A percentile compares a stretch with the other conserved stretches of the same genome.
Evolutionary conservation across 2,888 invertebrate genomes (phyloP).

Genomic region (Pristionchus mayeri): DNA sequence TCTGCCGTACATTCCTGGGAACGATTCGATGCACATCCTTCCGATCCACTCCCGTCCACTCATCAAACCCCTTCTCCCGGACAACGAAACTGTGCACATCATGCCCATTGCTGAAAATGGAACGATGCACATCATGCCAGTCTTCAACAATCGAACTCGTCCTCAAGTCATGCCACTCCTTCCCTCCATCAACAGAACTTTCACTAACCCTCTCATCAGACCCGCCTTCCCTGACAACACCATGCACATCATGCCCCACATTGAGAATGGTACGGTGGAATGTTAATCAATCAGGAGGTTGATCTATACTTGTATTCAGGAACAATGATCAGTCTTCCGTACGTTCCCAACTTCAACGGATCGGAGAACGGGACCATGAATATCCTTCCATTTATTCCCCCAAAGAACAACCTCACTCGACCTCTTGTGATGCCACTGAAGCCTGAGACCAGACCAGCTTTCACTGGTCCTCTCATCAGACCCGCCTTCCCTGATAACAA

Average conservation of each 20-base stretch:
- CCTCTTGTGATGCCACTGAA: neutral
- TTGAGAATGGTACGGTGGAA: neutral
- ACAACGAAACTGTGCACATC: neutral
- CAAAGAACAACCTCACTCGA: neutral
- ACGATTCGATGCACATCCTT: too few species aligned
- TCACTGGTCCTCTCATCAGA: neutral
- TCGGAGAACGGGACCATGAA: neutral
- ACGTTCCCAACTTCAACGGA: neutral
- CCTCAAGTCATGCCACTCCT: neutral
- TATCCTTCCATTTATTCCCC: neutral
- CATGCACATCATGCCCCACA: conserved; percentile 8
- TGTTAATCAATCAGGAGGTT: too few species aligned
- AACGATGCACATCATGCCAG: neutral
- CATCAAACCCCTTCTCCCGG: neutral
- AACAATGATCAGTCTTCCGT: neutral
- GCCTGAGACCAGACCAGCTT: neutral
- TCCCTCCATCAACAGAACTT: neutral
- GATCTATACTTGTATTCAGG: neutral
- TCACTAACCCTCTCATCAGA: neutral
- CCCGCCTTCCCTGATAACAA: neutral
- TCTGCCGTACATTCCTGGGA: too few species aligned
- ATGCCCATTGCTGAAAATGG: neutral
- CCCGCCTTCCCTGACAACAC: neutral
- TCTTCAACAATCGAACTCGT: neutral
- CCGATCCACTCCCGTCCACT: neutral